These are phyloP conservation scores for Dimorphilus gyrociliatus DNA, from an alignment of 2,888 invertebrate genomes.

Conservation along the genomic window DNA sequence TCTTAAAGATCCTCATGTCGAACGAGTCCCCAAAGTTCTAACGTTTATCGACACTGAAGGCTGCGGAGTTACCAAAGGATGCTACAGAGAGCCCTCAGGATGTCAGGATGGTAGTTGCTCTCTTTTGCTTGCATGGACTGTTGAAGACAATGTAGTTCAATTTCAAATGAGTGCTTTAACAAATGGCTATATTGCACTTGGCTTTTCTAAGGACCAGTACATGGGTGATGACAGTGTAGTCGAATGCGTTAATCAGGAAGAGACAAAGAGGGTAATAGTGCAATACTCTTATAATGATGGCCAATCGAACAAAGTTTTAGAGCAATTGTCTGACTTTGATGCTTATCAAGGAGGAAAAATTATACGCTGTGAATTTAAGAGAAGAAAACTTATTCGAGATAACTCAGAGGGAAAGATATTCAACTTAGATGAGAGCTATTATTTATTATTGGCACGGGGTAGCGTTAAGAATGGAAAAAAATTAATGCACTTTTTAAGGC, in stretches of 20 bases:
- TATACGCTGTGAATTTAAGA: neutral
- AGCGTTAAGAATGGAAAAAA: conserved; percentile 8
- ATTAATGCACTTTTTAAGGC: conserved; percentile 9
- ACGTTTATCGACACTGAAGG: conserved; percentile 17
- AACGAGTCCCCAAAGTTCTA: conserved; percentile 11
- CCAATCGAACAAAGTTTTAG: conserved; percentile 15
- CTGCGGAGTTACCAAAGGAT: conserved; percentile 29
- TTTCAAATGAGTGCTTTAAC: conserved; percentile 24
- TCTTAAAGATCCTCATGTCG: too few species aligned
- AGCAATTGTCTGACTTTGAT: conserved; percentile 7
- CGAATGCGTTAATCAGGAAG: conserved; percentile 26
- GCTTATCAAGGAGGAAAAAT: conserved; percentile 1
- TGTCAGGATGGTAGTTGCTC: conserved; percentile 27
- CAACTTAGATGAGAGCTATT: conserved; percentile 10
- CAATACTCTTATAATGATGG: conserved; percentile 23
- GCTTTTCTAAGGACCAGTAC: conserved; percentile 27
- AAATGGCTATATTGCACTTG: conserved; percentile 28
- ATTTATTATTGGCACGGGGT: conserved; percentile 19
- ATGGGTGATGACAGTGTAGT: conserved; percentile 38
- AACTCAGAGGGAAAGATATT: conserved; percentile 5
- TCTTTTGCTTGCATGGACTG: conserved; percentile 29
- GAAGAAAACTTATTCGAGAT: neutral
- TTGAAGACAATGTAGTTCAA: conserved; percentile 9
- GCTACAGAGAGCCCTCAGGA: conserved; percentile 28
- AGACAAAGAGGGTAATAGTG: conserved; percentile 13